Evolutionary conservation across 2,888 invertebrate genomes (phyloP), one percentile per base, ranked within the genome.

Genomic region (Scrobipalpa atriplicella): DNA sequence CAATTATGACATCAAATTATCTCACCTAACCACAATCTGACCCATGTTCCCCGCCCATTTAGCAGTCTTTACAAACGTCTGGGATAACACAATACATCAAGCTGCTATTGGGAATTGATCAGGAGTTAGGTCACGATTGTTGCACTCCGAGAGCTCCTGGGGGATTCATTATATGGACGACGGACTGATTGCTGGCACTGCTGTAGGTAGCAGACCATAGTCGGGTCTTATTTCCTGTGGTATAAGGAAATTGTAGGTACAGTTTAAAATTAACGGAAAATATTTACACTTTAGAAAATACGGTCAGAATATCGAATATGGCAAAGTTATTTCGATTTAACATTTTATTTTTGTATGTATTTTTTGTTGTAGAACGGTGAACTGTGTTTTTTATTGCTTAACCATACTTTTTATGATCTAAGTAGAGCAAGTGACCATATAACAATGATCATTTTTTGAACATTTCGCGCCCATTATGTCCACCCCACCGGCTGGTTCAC

Each of bases 111-210:
- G 87, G 88, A 86, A 87, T 87, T 84, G 88, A 92, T 92, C 87
- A 84, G 76, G 86, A 58, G 58, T 92, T 85, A 84, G 87, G 90
- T 93, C 92, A 92, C 91, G 92, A 85, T 84, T 87, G 87, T 85
- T 81, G 86, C 82, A 81, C 79, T 47, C 82, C 85, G 83, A 82
- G 79, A 83, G 80, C 78, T 89, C 93, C 90, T 80, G 65, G 71
- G 92, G 92, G 93, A 92, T 90, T 93, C 92, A 91, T 92, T 92
- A 92, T 81, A 79, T 77, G 73, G 82, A 78, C 80, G 78, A 79
- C 74, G 75, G 86, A 84, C 88, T 87, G 89, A 87, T 88, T 88
- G 86, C 80, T 79, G 79, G 76, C 68, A n/a, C 18, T 11, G 47
- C 62, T 62, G 47, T 47, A 38, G 62, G 41, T 41, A n/a, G 54